phyloP scores from a whole-genome alignment of 1,140 invertebrate genomes.

The Drosophila setifemur region DNA sequence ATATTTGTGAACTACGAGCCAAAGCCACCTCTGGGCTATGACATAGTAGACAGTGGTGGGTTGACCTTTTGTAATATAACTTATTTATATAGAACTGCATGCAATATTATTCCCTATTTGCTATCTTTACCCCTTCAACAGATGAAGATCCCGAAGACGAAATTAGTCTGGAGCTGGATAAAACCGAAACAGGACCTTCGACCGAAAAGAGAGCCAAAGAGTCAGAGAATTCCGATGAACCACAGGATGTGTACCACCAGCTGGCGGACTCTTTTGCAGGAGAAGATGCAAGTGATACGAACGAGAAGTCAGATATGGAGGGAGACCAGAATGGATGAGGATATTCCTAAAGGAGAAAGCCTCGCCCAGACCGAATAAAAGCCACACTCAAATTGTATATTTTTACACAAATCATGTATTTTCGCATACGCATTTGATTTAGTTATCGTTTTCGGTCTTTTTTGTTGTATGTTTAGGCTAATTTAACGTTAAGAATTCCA shows the following conservation, averaged over 20 bases:
- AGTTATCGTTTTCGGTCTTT: slow-evolving; percentile 6
- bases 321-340: too few species aligned
- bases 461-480: slow-evolving; percentile 53
- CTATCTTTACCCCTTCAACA: too few species aligned
- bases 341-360: too few species aligned
- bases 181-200: background rate
- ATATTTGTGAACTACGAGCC: slow-evolving; percentile 87
- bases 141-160: background rate
- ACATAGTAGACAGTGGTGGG: slow-evolving; percentile 84
- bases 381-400: background rate
- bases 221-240: background rate
- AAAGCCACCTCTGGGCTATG: slow-evolving; percentile 84
- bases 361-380: background rate
- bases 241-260: background rate
- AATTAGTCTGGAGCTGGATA: background rate
- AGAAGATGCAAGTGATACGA: background rate
- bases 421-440: slow-evolving; percentile 39
- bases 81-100: too few species aligned
- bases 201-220: background rate
- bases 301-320: too few species aligned
- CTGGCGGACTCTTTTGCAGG: slow-evolving; percentile 5
- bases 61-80: background rate
- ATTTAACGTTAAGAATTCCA: slow-evolving; percentile 54
- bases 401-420: slow-evolving; percentile 49
- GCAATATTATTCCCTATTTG: too few species aligned